Conservation (phyloP, 2,113 vertebrate genomes). For the Arenaria interpres region DNA sequence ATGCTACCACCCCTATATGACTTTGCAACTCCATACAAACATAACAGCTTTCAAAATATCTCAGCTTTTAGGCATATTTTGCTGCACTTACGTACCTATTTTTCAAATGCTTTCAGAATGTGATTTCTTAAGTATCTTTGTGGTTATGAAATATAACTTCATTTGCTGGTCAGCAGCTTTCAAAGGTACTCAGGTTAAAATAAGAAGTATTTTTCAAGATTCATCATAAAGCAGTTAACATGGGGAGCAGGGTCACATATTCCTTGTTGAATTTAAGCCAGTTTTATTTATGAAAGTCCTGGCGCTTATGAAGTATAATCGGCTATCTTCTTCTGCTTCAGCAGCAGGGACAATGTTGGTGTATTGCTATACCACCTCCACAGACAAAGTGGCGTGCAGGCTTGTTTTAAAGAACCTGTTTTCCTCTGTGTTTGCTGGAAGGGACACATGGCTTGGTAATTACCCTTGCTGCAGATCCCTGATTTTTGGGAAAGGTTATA, state of each 20-base stretch:
- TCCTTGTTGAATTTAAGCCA: neutral
- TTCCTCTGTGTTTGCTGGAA: neutral
- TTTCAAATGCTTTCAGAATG: neutral
- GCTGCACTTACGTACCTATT: neutral
- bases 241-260: accelerated
- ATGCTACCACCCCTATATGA: neutral
- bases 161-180: neutral
- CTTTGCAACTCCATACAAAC: neutral
- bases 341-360: neutral
- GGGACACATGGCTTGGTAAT: neutral
- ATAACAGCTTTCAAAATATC: neutral
- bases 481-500: neutral
- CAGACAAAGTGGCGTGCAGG: neutral
- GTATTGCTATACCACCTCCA: neutral
- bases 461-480: neutral
- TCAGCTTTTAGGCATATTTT: neutral
- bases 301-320: neutral
- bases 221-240: neutral
- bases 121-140: neutral
- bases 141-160: neutral
- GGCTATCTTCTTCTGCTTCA: neutral
- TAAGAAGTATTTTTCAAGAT: neutral
- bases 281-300: neutral
- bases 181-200: neutral
- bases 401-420: neutral